Conservation (phyloP, 2,888 invertebrate genomes). For the Clostera curtula region DNA sequence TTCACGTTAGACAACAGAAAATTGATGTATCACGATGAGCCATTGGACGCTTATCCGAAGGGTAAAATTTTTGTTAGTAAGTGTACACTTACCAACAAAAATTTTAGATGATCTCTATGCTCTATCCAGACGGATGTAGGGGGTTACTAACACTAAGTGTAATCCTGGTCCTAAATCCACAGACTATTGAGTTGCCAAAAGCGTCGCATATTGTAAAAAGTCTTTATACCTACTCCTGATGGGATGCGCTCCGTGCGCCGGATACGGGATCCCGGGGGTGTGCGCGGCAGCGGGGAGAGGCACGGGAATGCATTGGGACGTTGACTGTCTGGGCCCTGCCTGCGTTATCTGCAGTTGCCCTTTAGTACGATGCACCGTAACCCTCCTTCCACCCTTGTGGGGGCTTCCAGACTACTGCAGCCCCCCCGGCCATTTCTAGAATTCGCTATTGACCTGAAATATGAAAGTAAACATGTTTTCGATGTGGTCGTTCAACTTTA, state of each 20-base stretch:
- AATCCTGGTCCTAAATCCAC: too few relatives aligned
- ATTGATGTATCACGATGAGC: too few relatives aligned
- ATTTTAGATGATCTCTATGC: too few relatives aligned
- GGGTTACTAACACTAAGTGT: too few relatives aligned
- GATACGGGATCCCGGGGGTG: slow-evolving; percentile 56
- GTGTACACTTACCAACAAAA: too few relatives aligned
- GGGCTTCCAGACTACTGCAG: slow-evolving; percentile 50
- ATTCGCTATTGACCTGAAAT: slow-evolving; percentile 64
- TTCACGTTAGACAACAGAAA: too few relatives aligned
- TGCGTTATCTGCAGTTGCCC: slow-evolving; percentile 74
- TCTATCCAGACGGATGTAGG: too few relatives aligned
- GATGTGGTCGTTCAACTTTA: slow-evolving; percentile 22
- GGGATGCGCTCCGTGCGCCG: slow-evolving; percentile 36
- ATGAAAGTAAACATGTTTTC: slow-evolving; percentile 46
- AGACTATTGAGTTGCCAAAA: too few relatives aligned
- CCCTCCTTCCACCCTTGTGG: slow-evolving; percentile 56
- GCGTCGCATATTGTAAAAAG: too few relatives aligned
- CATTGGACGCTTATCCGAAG: too few relatives aligned
- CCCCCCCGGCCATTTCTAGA: slow-evolving; percentile 49
- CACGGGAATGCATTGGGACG: slow-evolving; percentile 65
- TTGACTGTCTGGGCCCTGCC: slow-evolving; percentile 71
- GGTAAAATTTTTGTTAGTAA: too few relatives aligned
- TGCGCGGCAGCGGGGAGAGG: slow-evolving; percentile 20
- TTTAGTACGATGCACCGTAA: slow-evolving; percentile 70
- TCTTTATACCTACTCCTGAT: too few relatives aligned